Percentiles rank a stretch among this genome's conserved stretches.
phyloP scores from a whole-genome alignment of 1,140 invertebrate species.

The Magallana angulata region DNA sequence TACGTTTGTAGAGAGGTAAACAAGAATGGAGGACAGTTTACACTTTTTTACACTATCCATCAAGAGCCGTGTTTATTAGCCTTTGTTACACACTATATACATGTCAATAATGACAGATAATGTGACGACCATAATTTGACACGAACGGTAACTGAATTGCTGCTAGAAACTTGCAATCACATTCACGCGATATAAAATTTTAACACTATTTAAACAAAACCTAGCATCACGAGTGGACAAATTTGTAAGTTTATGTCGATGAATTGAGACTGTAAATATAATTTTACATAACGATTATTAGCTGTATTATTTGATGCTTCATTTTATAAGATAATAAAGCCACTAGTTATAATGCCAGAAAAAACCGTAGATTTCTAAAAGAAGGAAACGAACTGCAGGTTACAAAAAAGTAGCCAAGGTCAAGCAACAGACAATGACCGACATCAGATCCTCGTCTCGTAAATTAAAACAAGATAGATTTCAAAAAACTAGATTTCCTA shows the following conservation, averaged over 20 bases:
- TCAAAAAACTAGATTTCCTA: slow-evolving; percentile 13
- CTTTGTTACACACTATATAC: slow-evolving; percentile 1
- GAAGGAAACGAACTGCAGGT: not conserved
- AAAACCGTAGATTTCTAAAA: not conserved
- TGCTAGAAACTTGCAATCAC: not conserved
- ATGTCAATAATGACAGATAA: not conserved
- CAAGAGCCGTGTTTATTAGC: slow-evolving; percentile 4
- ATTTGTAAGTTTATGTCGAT: no score
- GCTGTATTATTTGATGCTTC: no score
- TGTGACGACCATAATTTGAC: not conserved
- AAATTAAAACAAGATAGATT: slow-evolving; percentile 16
- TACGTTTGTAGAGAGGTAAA: no score
- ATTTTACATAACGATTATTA: no score
- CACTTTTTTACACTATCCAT: not conserved
- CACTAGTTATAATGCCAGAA: no score
- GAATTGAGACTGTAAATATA: no score
- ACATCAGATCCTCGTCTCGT: not conserved
- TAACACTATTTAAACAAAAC: no score
- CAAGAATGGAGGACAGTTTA: not conserved
- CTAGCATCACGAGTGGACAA: no score
- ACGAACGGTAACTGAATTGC: not conserved
- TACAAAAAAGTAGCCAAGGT: not conserved
- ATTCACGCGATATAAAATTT: no score
- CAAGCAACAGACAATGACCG: not conserved
- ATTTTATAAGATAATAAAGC: no score